Evolutionary conservation across 2,888 invertebrate species (phyloP).

Genomic region (Dynastes grantii): DNA sequence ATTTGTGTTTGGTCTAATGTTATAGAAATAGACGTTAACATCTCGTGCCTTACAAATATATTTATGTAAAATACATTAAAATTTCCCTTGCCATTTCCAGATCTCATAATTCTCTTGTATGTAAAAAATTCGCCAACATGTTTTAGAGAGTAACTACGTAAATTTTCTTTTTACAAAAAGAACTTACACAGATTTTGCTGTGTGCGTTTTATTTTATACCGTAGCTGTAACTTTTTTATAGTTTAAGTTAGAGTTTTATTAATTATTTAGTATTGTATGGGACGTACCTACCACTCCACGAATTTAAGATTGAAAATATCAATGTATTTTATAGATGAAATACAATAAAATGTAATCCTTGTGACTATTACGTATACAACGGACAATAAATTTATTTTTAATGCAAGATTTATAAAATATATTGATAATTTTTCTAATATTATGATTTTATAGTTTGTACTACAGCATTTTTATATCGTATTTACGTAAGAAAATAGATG

Average conservation of each 20-base stretch:
- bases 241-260: slow-evolving; percentile 41
- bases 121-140: slow-evolving; percentile 39
- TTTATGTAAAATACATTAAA: slow-evolving; percentile 30
- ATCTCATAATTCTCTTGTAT: slow-evolving; percentile 40
- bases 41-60: slow-evolving; percentile 20
- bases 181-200: slow-evolving; percentile 34
- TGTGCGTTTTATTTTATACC: slow-evolving; percentile 41
- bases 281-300: slow-evolving; percentile 44
- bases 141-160: slow-evolving; percentile 38
- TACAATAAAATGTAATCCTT: background rate
- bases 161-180: slow-evolving; percentile 32
- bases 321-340: slow-evolving; percentile 23
- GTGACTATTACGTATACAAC: background rate
- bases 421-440: slow-evolving; percentile 27
- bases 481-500: slow-evolving; percentile 53
- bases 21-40: slow-evolving; percentile 13
- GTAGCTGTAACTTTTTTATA: slow-evolving; percentile 43
- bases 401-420: background rate
- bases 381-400: background rate
- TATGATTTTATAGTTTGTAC: slow-evolving; percentile 44
- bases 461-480: slow-evolving; percentile 52
- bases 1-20: background rate
- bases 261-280: slow-evolving; percentile 29
- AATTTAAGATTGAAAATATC: slow-evolving; percentile 47
- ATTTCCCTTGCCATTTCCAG: slow-evolving; percentile 33